A percentile compares a stretch with the other conserved stretches of the same genome.
Evolutionary conservation across 2,888 invertebrate species (phyloP).

Genomic region (Harpalus rufipes): DNA sequence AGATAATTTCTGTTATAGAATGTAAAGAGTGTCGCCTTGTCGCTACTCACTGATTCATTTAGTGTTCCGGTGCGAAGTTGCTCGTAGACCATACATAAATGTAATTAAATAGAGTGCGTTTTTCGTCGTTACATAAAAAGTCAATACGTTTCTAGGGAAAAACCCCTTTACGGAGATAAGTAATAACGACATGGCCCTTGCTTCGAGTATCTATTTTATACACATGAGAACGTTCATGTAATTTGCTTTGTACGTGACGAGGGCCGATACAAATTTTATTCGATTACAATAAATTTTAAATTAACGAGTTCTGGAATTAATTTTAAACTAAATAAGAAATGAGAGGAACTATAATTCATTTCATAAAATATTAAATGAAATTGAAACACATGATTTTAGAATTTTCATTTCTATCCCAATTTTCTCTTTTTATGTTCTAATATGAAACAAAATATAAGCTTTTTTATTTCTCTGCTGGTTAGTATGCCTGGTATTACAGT

Average conservation of each 20-base stretch:
- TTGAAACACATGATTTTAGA: too few species aligned
- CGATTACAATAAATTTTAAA: conserved; percentile 26
- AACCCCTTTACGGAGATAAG: conserved; percentile 43
- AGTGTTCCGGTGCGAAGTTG: conserved; percentile 3
- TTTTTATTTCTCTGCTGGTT: too few species aligned
- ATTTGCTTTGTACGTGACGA: conserved; percentile 31
- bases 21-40: conserved; percentile 3
- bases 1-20: conserved; percentile 4
- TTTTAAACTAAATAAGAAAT: background rate
- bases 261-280: conserved; percentile 31
- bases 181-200: conserved; percentile 21
- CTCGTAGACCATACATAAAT: conserved; percentile 47
- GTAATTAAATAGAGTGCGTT: conserved; percentile 47
- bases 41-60: conserved; percentile 24
- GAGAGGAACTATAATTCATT: background rate
- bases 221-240: conserved; percentile 26
- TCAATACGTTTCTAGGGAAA: conserved; percentile 14
- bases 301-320: conserved; percentile 18
- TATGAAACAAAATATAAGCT: background rate
- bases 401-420: too few species aligned
- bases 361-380: too few species aligned
- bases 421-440: too few species aligned
- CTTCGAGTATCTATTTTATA: conserved; percentile 27
- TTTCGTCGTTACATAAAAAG: conserved; percentile 41
- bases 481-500: too few species aligned